Evolutionary conservation across 2,888 invertebrate genomes (phyloP), one percentile per base, ranked within the genome.

Genomic region (Drosophila cracens): DNA sequence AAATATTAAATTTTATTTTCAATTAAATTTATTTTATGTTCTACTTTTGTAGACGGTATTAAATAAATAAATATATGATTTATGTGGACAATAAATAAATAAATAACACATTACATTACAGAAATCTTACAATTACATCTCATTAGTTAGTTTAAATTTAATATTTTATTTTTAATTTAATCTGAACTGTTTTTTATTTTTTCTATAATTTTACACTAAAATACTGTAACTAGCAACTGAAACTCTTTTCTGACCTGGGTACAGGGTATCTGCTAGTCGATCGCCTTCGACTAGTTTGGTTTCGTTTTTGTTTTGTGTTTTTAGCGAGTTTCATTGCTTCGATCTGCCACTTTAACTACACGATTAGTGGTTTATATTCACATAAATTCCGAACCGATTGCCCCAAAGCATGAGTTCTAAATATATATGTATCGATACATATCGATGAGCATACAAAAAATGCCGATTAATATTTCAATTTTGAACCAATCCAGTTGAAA

Each of bases 191-290:
- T 46, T 46, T 21, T 21, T 21, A 7, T 1, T 13, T 21, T 21
- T 21, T 46, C 13, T 16, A 7, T 21, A 46, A 13, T 21, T 46
- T 7, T 46, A 46, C 7, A 21, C 7, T 13, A 13, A 21, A 46
- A 21, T 13, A 43, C n/a, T 5, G 10, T 16, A 5, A 25, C 16
- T 16, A 34, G 16, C 4, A 25, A 21, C 0, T 8, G 21, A n/a
- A 21, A n/a, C 8, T 21, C 2, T 5, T 53, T 7, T 21, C 31
- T 2, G 1, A 27, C 11, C 4, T 18, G 61, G 38, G 49, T 40
- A 40, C 63, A 63, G 64, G 64, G 66, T 63, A 46, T 13, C 10
- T 13, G 16, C 6, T 21, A 13, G 40, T 53, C 64, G 43, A 43
- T 11, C 18, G 29, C 10, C 21, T 16, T 46, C 64, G 66, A 64